A percentile compares a stretch with the other conserved stretches of the same genome.
Conservation (phyloP, 1,140 invertebrate genomes). For the Drosophila sulfurigaster region DNA sequence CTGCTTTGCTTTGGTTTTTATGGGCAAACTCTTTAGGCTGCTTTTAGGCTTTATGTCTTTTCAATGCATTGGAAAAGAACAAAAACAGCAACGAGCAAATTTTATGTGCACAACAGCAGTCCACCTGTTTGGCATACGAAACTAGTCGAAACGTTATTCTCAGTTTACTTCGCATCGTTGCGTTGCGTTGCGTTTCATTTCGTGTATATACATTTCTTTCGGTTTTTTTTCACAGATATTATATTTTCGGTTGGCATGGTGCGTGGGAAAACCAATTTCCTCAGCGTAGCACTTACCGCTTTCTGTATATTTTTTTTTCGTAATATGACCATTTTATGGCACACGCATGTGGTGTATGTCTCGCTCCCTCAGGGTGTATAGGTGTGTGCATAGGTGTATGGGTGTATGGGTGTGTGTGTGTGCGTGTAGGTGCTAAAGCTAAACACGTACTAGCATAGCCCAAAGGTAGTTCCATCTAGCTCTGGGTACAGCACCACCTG, state of each 20-base stretch:
- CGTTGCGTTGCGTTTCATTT: conserved; percentile 6
- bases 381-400: background rate
- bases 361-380: conserved; percentile 6
- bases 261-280: conserved; percentile 80
- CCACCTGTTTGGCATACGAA: conserved; percentile 76
- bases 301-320: conserved; percentile 50
- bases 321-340: conserved; percentile 80
- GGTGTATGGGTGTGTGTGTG: conserved; percentile 21
- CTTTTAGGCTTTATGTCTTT: conserved; percentile 70
- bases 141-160: conserved; percentile 49
- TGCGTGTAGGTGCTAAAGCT: conserved; percentile 72
- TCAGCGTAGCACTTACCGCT: conserved; percentile 65
- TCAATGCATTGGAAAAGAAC: conserved; percentile 57
- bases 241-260: conserved; percentile 62
- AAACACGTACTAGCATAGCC: conserved; percentile 73
- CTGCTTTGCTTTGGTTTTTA: conserved; percentile 30
- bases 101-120: conserved; percentile 66
- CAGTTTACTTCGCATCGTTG: conserved; percentile 25
- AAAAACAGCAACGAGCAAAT: conserved; percentile 52
- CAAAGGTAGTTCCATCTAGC: conserved; percentile 35
- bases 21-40: conserved; percentile 45
- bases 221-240: conserved; percentile 42
- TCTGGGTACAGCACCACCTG: conserved; percentile 40
- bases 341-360: conserved; percentile 64
- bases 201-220: background rate